Conservation (phyloP, 2,113 vertebrate genomes). For the Chaenocephalus aceratus region DNA sequence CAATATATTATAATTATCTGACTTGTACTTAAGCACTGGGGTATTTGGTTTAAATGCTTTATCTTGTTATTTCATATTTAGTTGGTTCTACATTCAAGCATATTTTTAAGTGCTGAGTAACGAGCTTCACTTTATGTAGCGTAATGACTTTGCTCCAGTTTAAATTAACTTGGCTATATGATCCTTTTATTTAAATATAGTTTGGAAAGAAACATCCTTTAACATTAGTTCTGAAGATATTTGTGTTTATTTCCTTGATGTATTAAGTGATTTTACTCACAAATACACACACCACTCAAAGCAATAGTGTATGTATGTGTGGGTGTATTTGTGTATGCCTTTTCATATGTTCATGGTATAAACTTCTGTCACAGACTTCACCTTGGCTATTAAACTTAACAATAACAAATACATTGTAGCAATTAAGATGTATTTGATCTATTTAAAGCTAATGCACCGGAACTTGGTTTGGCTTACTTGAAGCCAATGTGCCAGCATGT, state of each 20-base stretch:
- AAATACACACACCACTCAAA: no score
- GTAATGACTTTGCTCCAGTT: not conserved
- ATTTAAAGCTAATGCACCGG: no score
- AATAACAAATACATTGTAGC: no score
- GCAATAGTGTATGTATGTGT: not conserved
- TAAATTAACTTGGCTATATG: not conserved
- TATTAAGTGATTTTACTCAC: not conserved
- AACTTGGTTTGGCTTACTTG: no score
- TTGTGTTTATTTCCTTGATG: not conserved
- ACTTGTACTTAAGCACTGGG: not conserved
- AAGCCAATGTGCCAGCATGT: no score
- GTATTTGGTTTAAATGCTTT: conserved; percentile 5
- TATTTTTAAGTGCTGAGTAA: not conserved
- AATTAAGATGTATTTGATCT: no score
- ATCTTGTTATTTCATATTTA: conserved; percentile 10
- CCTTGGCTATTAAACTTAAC: no score
- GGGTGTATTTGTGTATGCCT: not conserved
- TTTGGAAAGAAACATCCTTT: not conserved
- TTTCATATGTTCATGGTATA: not conserved
- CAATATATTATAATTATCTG: not conserved
- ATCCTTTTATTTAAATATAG: not conserved
- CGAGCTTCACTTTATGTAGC: not conserved
- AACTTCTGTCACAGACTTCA: not conserved
- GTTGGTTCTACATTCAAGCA: not conserved
- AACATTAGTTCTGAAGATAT: not conserved